phyloP scores from a whole-genome alignment of 2,113 vertebrate species.

The Conger conger region DNA sequence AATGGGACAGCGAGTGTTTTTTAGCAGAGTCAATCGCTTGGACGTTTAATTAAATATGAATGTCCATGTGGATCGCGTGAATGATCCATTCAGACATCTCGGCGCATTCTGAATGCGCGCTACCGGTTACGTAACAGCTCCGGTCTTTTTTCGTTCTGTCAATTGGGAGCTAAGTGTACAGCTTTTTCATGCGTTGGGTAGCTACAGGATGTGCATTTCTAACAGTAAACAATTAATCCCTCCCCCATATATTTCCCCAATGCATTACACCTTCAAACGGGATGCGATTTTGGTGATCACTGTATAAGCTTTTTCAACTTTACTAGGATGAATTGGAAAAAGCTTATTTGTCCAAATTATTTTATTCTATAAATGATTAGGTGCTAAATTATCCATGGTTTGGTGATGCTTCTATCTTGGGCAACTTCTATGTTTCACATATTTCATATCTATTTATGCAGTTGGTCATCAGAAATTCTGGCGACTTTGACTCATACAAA shows the following conservation, averaged over 20 bases:
- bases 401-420: too few relatives aligned
- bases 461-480: neutral
- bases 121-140: neutral
- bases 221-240: too few relatives aligned
- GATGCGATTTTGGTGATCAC: too few relatives aligned
- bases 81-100: neutral
- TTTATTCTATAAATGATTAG: too few relatives aligned
- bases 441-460: neutral
- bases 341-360: too few relatives aligned
- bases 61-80: neutral
- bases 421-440: too few relatives aligned
- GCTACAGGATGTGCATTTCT: neutral
- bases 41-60: slow-evolving; percentile 3
- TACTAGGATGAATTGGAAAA: neutral
- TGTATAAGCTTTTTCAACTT: too few relatives aligned
- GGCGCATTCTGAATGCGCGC: neutral
- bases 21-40: neutral
- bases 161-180: neutral
- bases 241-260: neutral
- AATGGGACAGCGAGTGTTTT: neutral
- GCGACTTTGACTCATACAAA: neutral
- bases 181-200: neutral
- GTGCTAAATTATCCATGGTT: too few relatives aligned
- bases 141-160: neutral
- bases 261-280: too few relatives aligned